A percentile compares a stretch with the other conserved stretches of the same genome.
Conservation (phyloP, 2,888 invertebrate species). For the Trachelus tabidus region DNA sequence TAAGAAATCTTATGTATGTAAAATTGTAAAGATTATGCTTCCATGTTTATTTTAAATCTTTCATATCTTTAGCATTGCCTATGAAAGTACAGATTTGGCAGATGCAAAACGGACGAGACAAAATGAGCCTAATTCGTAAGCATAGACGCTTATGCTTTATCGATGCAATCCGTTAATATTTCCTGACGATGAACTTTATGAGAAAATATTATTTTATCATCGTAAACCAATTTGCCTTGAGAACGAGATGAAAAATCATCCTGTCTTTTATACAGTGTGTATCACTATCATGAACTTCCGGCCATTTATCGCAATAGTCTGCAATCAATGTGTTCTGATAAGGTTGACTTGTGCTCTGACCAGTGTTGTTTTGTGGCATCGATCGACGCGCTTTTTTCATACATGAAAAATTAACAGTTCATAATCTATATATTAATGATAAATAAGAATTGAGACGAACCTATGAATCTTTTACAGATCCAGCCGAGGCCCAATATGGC, state of each 20-base stretch:
- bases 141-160: slow-evolving; percentile 18
- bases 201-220: neutral
- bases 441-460: neutral
- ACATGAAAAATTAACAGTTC: neutral
- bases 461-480: slow-evolving; percentile 29
- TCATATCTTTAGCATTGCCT: neutral
- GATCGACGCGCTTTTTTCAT: neutral
- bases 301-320: neutral
- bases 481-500: slow-evolving; percentile 35
- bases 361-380: neutral
- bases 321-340: neutral
- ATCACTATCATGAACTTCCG: neutral
- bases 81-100: neutral
- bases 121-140: slow-evolving; percentile 21
- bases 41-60: neutral
- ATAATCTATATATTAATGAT: neutral
- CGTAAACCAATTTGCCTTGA: neutral
- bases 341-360: neutral
- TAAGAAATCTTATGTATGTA: neutral
- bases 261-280: neutral
- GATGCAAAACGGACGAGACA: neutral
- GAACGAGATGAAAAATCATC: neutral
- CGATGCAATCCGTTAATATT: neutral
- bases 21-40: neutral
- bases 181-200: neutral